phyloP scores from a whole-genome alignment of 2,113 vertebrate species.

The Ceyx melanurus region DNA sequence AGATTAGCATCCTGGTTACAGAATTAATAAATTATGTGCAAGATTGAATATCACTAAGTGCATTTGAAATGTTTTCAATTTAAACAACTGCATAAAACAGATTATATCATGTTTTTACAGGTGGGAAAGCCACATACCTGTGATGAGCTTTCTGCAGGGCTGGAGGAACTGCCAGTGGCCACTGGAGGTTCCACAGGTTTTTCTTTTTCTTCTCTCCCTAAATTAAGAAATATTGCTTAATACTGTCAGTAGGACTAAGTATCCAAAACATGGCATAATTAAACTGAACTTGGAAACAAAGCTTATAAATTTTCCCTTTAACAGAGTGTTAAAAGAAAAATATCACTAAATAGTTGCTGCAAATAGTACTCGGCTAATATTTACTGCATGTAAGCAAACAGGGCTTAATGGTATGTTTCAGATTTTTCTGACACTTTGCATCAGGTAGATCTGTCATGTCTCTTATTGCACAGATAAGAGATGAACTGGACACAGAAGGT shows the following conservation, averaged over 20 bases:
- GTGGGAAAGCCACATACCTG: conserved; percentile 56
- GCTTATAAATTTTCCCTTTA: background rate
- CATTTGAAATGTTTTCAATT: background rate
- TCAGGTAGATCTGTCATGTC: background rate
- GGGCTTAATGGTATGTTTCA: background rate
- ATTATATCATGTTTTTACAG: background rate
- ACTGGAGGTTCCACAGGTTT: background rate
- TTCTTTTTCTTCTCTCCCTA: conserved; percentile 70
- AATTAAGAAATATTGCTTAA: conserved; percentile 33
- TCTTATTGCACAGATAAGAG: background rate
- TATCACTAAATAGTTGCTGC: background rate
- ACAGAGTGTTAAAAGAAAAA: background rate
- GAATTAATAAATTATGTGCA: background rate
- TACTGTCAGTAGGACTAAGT: background rate
- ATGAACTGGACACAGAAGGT: background rate
- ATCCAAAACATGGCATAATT: background rate
- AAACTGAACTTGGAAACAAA: background rate
- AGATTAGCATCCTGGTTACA: background rate
- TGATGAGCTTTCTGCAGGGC: conserved; percentile 47
- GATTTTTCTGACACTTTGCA: background rate
- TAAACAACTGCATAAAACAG: background rate
- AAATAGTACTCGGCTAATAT: background rate
- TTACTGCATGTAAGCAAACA: background rate
- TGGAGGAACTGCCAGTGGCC: conserved; percentile 44
- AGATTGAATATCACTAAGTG: background rate